Base-by-base conservation (phyloP, 2,113 vertebrate species). In the Sinosuthora webbiana region DNA sequence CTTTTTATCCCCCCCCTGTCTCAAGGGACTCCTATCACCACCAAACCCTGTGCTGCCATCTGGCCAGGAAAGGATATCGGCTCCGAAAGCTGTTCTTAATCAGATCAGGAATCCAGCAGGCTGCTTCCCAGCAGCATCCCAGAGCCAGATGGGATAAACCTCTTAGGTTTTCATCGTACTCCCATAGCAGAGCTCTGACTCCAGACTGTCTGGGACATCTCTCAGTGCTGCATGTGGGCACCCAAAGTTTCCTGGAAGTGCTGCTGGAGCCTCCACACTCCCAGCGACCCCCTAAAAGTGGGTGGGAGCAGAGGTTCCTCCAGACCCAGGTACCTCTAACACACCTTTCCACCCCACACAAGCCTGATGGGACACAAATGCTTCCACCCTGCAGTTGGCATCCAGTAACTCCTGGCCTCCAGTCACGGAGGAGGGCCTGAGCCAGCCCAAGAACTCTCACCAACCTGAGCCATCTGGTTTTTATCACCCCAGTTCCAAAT, bases 391-490 rank as follows among this genome's bases (percentile, higher is more conserved):
- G 5, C 3, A 37, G 70, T 6, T 55, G 28, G 60, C 84, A 53
- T 44, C 83, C 90, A 16, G 37, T 19, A 64, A 50, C 63, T 89
- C 42, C 83, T 71, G 64, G 89, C 59, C 63, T n/a, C 21, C 9
- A 55, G 41, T 17, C 62, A n/a, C 5, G 0, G 68, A 53, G 49
- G 53, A 87, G 47, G 78, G 78, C 47, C 62, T 28, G n/a, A 55
- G 82, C 90, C 93, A 87, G 78, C 76, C 87, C 65, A 22, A 45
- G 53, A 49, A 77, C 75, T 79, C 78, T 81, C 12, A 49, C 16
- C 67, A 87, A 85, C 83, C 87, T 75, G 77, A 81, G 80, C 90
- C 92, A 93, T 84, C 84, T 94, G 78, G 2, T 49, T 92, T 90
- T 75, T 63, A 85, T 83, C 93, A 59, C 79, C 88, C n/a, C 45